Evolutionary conservation across 2,113 vertebrate species (phyloP), one percentile per base, ranked within the genome.

Genomic region (Malurus cyaneus): DNA sequence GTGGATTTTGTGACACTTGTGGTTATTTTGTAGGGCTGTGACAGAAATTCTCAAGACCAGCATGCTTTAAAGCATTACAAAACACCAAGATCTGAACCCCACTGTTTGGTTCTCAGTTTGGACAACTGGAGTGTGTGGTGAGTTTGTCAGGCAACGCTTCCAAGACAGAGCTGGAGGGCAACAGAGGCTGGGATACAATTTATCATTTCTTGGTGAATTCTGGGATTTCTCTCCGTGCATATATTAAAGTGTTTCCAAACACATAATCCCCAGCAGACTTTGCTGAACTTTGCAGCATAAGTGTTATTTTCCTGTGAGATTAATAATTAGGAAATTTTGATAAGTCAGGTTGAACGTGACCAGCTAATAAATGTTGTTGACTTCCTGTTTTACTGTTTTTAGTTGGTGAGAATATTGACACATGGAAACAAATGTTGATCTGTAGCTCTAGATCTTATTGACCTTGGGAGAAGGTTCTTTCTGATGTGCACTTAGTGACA

Each of bases 61-160:
- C 99, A 99, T 60, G 99, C 99, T 39, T 89, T 99, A 93, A 99
- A 98, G 95, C 99, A 99, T 96, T 99, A 98, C 42, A 84, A 98
- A 94, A 99, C 97, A 7, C 98, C 98, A 4, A 98, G 98, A 59
- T 99, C 99, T 18, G 99, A 99, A 42, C 97, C 98, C 21, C 99
- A 99, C 83, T 99, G 98, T 86, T 95, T 99, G 92, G 99, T 99
- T 92, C 98, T 99, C 93, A 98, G 96, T 92, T 90, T 99, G 97
- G 99, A 99, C 88, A 98, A 95, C 96, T 99, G 99, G 99, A 98
- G 97, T 79, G 99, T 99, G 24, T 99, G 99, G 99, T 99, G 96
- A 98, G 98, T 97, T 96, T 97, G 41, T 89, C 73, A 86, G 74
- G 71, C 70, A 88, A 86, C 34, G 60, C 59, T 41, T 71, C 17